Percentiles rank a stretch among this genome's conserved stretches.
Conservation (phyloP, 2,888 invertebrate species). For the Chymomyza caudatula region DNA sequence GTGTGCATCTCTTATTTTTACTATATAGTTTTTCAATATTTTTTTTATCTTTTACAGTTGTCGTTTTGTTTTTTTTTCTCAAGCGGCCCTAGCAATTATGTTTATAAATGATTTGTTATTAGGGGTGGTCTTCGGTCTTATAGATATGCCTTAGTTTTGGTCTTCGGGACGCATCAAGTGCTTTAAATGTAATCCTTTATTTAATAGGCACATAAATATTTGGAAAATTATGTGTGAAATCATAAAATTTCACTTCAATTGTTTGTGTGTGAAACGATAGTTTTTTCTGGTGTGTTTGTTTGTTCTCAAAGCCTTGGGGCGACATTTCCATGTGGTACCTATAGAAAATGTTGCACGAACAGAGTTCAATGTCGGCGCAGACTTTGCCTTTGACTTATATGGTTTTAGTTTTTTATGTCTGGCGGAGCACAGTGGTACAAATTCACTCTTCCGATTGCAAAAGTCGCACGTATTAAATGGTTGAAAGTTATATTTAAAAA, state of each 20-base stretch:
- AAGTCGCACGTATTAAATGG: too few species aligned
- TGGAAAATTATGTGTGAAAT: slow-evolving; percentile 62
- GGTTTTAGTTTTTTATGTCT: slow-evolving; percentile 40
- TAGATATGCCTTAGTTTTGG: background rate
- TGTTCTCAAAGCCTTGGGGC: slow-evolving; percentile 46
- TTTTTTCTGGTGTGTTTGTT: slow-evolving; percentile 18
- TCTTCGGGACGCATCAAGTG: slow-evolving; percentile 10
- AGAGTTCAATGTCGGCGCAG: background rate
- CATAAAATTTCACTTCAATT: slow-evolving; percentile 48
- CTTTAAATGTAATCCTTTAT: slow-evolving; percentile 51
- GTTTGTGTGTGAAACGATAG: slow-evolving; percentile 7
- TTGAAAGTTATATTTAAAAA: too few species aligned
- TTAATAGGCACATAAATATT: slow-evolving; percentile 44
- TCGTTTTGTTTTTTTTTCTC: slow-evolving; percentile 24
- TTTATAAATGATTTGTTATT: slow-evolving; percentile 64
- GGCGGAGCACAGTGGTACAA: background rate
- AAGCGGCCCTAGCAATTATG: slow-evolving; percentile 54
- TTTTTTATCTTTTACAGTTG: background rate
- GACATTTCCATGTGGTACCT: background rate
- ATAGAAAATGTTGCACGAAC: background rate
- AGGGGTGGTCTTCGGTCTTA: slow-evolving; percentile 51
- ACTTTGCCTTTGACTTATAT: slow-evolving; percentile 5
- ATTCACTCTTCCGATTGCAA: too few species aligned
- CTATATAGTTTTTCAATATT: background rate
- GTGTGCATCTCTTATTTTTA: slow-evolving; percentile 21